phyloP scores from a whole-genome alignment of 2,797 vertebrate species.

The Pseudocheirus occidentalis region DNA sequence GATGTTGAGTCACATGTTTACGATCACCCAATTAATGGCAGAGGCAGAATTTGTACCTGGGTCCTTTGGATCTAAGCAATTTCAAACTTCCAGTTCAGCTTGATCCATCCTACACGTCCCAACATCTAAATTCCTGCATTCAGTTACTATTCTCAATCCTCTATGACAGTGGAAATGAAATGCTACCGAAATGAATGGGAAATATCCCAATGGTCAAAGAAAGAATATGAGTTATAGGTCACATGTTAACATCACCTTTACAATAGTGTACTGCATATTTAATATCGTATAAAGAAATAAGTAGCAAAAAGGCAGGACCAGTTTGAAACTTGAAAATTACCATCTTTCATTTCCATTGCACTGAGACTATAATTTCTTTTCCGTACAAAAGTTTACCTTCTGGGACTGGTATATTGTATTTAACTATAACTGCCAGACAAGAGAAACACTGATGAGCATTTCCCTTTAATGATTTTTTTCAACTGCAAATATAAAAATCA shows the following conservation, averaged over 20 bases:
- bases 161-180: not conserved
- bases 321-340: not conserved
- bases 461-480: slow-evolving; percentile 24
- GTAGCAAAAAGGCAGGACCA: not conserved
- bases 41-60: not conserved
- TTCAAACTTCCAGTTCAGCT: not conserved
- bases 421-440: slow-evolving; percentile 22
- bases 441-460: not conserved
- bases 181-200: not conserved
- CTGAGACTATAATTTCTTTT: slow-evolving; percentile 11
- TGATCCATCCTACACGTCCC: not conserved
- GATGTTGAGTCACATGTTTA: not conserved
- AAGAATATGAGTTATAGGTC: not conserved
- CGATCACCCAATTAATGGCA: not conserved
- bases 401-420: slow-evolving; percentile 11
- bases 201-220: not conserved
- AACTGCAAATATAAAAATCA: slow-evolving; percentile 58
- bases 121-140: not conserved
- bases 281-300: not conserved
- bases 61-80: not conserved
- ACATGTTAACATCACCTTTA: not conserved
- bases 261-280: not conserved
- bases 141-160: not conserved
- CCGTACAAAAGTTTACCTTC: slow-evolving; percentile 25
- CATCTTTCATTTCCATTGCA: not conserved